These are phyloP conservation scores for Hipposideros armiger DNA, from an alignment of 2,113 vertebrate species.

Conservation along the genomic window DNA sequence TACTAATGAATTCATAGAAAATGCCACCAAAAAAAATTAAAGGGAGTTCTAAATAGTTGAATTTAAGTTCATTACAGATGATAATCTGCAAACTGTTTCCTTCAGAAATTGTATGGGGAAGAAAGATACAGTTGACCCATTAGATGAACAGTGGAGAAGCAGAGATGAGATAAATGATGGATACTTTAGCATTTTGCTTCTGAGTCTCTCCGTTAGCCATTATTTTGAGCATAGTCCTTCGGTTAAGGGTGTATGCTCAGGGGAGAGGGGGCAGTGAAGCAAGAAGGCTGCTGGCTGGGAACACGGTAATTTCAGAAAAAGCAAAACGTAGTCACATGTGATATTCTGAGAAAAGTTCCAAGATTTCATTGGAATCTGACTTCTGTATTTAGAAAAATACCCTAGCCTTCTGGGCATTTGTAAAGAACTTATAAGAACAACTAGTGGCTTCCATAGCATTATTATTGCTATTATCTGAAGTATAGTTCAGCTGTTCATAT, in stretches of 20 bases:
- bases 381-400: background rate
- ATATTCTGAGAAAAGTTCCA: background rate
- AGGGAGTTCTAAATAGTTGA: constrained; percentile 30
- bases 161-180: background rate
- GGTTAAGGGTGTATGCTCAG: background rate
- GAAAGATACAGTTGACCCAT: background rate
- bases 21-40: constrained; percentile 57
- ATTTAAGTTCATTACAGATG: constrained; percentile 20
- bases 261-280: background rate
- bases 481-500: background rate
- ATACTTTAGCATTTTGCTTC: background rate
- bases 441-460: background rate
- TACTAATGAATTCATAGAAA: constrained; percentile 62
- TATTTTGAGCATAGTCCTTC: background rate
- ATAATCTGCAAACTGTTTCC: constrained; percentile 29
- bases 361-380: background rate
- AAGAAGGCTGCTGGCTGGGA: background rate
- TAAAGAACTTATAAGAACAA: background rate
- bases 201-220: background rate
- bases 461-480: background rate
- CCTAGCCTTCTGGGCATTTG: background rate
- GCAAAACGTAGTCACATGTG: background rate
- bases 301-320: background rate
- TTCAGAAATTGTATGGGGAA: constrained; percentile 15
- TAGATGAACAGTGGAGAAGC: background rate